A percentile compares a stretch with the other conserved stretches of the same genome.
Evolutionary conservation across 30 jellyfish, hydroid and myxozoan species (phyloP).

Genomic region (Turritopsis rubra): DNA sequence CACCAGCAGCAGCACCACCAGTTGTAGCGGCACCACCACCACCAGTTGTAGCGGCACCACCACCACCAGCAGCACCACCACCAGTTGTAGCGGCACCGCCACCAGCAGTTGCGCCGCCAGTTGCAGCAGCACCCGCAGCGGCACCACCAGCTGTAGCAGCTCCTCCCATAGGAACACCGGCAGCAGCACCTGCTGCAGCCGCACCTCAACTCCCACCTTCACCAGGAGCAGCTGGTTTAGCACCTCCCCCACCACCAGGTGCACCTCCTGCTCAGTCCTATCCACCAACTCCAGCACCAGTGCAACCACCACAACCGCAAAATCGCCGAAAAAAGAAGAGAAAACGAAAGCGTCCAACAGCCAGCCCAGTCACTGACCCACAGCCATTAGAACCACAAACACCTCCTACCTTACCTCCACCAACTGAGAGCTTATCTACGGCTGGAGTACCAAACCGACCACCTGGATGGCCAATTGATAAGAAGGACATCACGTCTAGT

Average conservation of each 20-base stretch:
- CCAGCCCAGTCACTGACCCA: not conserved
- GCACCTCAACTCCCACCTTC: not conserved
- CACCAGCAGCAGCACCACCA: not conserved
- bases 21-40: slow-evolving; percentile 31
- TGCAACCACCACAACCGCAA: not conserved
- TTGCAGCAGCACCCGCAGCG: slow-evolving; percentile 3
- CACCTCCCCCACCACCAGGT: not conserved
- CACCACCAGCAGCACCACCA: not conserved
- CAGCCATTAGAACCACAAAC: not conserved
- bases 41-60: not conserved
- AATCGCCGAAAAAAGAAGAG: not conserved
- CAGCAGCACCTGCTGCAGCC: slow-evolving; percentile 8
- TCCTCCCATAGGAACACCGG: slow-evolving; percentile 15
- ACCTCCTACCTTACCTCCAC: not conserved
- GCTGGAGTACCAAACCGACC: not conserved
- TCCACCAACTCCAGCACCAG: slow-evolving; percentile 9
- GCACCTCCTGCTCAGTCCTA: not conserved
- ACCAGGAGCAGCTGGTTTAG: not conserved
- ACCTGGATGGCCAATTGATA: not conserved
- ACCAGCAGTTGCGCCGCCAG: slow-evolving; percentile 21
- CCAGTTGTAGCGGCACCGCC: slow-evolving; percentile 2
- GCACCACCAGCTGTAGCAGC: not conserved
- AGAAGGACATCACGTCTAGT: not conserved
- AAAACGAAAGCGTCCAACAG: not conserved
- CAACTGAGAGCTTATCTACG: not conserved